Conservation (phyloP, 2,888 invertebrate genomes). For the Crocallis elinguaria region DNA sequence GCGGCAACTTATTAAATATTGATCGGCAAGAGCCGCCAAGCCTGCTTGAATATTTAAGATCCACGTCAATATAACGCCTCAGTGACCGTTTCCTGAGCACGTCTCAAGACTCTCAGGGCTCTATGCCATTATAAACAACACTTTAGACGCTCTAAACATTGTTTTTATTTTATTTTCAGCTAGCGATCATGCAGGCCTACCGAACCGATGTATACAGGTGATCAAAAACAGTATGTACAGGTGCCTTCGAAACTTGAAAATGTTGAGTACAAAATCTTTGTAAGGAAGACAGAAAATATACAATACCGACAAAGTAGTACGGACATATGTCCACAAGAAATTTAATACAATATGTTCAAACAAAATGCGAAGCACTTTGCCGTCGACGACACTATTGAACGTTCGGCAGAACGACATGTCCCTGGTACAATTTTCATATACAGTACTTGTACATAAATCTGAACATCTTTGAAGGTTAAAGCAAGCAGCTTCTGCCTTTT, state of each 20-base stretch:
- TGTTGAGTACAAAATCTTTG: no score
- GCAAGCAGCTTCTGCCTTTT: not conserved
- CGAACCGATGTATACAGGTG: no score
- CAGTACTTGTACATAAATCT: not conserved
- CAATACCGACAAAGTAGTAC: no score
- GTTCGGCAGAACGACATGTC: conserved; percentile 1
- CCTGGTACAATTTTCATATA: not conserved
- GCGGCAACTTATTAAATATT: conserved; percentile 68
- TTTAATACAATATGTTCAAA: conserved; percentile 14
- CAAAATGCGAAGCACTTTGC: conserved; percentile 1
- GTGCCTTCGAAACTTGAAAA: no score
- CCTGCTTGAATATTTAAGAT: conserved; percentile 69
- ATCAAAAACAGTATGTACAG: no score
- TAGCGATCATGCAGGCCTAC: no score
- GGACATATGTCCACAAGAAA: conserved; percentile 8
- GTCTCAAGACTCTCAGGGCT: conserved; percentile 26
- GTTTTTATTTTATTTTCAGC: not conserved
- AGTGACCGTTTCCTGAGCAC: conserved; percentile 54
- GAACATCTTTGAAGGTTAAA: not conserved
- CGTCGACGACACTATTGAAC: not conserved
- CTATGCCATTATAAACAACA: not conserved
- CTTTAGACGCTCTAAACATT: not conserved
- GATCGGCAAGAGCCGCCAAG: conserved; percentile 58
- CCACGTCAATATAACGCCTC: conserved; percentile 56
- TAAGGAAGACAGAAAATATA: no score